Evolutionary conservation across 1,140 invertebrate genomes (phyloP).

Genomic region (Monomorium pharaonis): DNA sequence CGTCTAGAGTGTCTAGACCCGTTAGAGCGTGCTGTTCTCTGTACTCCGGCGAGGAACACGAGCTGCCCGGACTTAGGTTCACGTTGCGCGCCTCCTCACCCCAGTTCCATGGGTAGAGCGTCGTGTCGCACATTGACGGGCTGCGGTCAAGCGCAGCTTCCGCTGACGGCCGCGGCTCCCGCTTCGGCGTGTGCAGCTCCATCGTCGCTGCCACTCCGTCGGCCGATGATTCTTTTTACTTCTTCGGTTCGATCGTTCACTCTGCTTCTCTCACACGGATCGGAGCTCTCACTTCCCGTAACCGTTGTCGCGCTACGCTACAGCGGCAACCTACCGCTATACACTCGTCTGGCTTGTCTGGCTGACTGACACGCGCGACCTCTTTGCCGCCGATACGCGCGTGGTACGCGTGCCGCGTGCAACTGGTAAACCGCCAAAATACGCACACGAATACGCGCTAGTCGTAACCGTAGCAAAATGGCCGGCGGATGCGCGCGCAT

Average conservation of each 20-base stretch:
- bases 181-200: conserved; percentile 79
- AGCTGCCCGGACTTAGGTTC: conserved; percentile 82
- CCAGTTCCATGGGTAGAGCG: conserved; percentile 83
- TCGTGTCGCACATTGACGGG: conserved; percentile 81
- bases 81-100: conserved; percentile 82
- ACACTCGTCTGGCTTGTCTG: too few relatives aligned
- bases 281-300: too few relatives aligned
- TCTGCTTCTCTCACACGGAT: conserved; percentile 2
- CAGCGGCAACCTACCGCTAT: too few relatives aligned
- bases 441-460: conserved; percentile 8
- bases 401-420: conserved; percentile 69
- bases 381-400: background rate
- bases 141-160: conserved; percentile 73
- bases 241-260: too few relatives aligned
- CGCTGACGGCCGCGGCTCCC: conserved; percentile 68
- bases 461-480: background rate
- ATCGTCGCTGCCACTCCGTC: conserved; percentile 60
- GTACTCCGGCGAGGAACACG: conserved; percentile 83
- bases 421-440: conserved; percentile 75
- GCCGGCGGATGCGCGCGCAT: conserved; percentile 2
- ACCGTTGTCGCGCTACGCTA: background rate
- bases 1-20: background rate
- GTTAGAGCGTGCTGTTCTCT: conserved; percentile 56
- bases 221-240: too few relatives aligned
- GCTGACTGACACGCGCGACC: conserved; percentile 13